These are phyloP conservation scores for Cuniculus paca DNA, from an alignment of 2,797 vertebrate species.

Conservation along the genomic window DNA sequence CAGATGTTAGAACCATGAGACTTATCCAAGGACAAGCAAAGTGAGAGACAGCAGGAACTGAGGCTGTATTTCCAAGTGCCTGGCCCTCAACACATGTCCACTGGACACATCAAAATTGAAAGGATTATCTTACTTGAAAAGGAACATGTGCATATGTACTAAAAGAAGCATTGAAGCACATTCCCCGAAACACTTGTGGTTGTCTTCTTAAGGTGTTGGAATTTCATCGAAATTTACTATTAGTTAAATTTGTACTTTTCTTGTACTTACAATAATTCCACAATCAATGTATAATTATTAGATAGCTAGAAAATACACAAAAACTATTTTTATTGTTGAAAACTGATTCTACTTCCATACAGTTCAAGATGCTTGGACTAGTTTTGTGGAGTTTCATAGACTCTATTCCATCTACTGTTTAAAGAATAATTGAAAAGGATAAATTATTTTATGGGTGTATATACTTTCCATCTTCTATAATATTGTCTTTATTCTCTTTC, in stretches of 20 bases:
- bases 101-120: not conserved
- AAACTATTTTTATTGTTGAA: conserved; percentile 32
- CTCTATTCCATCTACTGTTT: not conserved
- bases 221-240: not conserved
- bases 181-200: not conserved
- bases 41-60: not conserved
- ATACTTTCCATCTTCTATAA: not conserved
- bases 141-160: rapidly evolving
- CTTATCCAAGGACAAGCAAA: not conserved
- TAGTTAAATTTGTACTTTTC: not conserved
- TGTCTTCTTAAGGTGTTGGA: not conserved
- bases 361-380: conserved; percentile 5
- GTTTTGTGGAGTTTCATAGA: conserved; percentile 24
- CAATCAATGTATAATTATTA: not conserved
- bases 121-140: not conserved
- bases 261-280: not conserved
- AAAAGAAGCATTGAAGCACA: not conserved
- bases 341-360: not conserved
- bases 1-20: conserved; percentile 28
- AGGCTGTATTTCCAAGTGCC: not conserved
- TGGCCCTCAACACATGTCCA: not conserved
- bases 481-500: not conserved
- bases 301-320: conserved; percentile 17
- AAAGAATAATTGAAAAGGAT: conserved; percentile 39
- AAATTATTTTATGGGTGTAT: not conserved